Base-by-base conservation (phyloP, 2,113 vertebrate genomes). In the Camarhynchus parvulus region DNA sequence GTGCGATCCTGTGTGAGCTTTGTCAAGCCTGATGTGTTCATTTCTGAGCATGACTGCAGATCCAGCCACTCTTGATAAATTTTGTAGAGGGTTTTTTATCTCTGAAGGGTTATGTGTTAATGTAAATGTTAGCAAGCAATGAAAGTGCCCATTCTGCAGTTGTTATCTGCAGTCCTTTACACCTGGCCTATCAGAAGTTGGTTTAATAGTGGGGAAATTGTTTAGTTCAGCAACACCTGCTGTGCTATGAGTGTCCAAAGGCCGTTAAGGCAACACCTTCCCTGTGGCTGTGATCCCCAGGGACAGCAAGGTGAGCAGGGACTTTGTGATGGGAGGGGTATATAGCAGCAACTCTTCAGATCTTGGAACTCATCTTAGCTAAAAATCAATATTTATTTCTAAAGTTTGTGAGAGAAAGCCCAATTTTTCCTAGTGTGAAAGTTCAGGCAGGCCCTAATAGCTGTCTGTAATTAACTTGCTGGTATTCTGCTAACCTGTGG, bases 1-100 rank as follows among this genome's bases (percentile, higher is more conserved):
- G 10, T 55, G 28, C 15, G 35, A 5, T 31, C 23, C 21, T 70
- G 10, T 63, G 31, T 1, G 5, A 68, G 30, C 50, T 89, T 70
- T 68, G 74, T 44, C 44, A 35, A 63, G 37, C 31, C 6, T 56
- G 46, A 23, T 5, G 7, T 0, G 0, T 15, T 24, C 1, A 15
- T 44, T 83, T 94, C 39, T 79, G 22, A 94, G 10, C 9, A 7
- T 0, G 1, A 39, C n/a, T 74, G 37, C 5, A 53, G n/a, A 39
- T 82, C 37, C 24, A 49, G 47, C 8, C 18, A 10, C n/a, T 74
- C 37, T 23, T 2, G 1, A 7, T 63, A 0, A 8, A 5, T 84
- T 64, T 70, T n/a, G 23, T 44, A 44, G 22, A 27, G 25, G 1
- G 1, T 2, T 69, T 66, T 87, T 56, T 50, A 6, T 49, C 62